phyloP scores from a whole-genome alignment of 2,113 vertebrate species.

The Myrmophylax atrothorax region DNA sequence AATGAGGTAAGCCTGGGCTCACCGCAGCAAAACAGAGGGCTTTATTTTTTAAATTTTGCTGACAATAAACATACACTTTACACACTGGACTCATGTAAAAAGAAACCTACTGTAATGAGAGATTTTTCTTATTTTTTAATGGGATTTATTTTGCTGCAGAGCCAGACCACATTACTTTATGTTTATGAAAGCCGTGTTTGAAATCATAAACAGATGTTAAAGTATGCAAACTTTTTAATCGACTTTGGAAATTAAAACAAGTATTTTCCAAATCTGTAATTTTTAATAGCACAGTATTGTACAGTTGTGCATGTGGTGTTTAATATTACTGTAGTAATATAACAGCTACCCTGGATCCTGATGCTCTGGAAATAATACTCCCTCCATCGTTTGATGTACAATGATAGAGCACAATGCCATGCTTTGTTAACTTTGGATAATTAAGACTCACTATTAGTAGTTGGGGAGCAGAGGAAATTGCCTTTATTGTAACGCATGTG shows the following conservation, averaged over 20 bases:
- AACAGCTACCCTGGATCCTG: background rate
- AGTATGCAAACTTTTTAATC: conserved; percentile 48
- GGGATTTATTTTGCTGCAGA: conserved; percentile 56
- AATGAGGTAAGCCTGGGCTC: conserved; percentile 85
- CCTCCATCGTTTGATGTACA: background rate
- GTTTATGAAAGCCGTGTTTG: conserved; percentile 45
- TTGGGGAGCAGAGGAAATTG: conserved; percentile 44
- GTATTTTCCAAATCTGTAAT: conserved; percentile 32
- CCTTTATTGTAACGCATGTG: conserved; percentile 29
- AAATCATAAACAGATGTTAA: conserved; percentile 66
- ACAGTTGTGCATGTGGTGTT: background rate
- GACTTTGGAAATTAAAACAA: conserved; percentile 25
- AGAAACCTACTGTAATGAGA: conserved; percentile 50
- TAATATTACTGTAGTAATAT: background rate
- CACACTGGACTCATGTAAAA: conserved; percentile 40
- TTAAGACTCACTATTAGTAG: conserved; percentile 43
- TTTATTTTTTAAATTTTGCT: conserved; percentile 29
- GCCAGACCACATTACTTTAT: conserved; percentile 50
- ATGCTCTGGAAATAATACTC: background rate
- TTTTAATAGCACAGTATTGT: background rate
- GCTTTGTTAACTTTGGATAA: conserved; percentile 50
- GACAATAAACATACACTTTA: conserved; percentile 64
- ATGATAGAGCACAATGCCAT: conserved; percentile 37
- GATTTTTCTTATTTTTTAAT: conserved; percentile 54
- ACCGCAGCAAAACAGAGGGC: background rate